Evolutionary conservation across 2,797 vertebrate genomes (phyloP).

Genomic region (Haliaeetus vocifer): DNA sequence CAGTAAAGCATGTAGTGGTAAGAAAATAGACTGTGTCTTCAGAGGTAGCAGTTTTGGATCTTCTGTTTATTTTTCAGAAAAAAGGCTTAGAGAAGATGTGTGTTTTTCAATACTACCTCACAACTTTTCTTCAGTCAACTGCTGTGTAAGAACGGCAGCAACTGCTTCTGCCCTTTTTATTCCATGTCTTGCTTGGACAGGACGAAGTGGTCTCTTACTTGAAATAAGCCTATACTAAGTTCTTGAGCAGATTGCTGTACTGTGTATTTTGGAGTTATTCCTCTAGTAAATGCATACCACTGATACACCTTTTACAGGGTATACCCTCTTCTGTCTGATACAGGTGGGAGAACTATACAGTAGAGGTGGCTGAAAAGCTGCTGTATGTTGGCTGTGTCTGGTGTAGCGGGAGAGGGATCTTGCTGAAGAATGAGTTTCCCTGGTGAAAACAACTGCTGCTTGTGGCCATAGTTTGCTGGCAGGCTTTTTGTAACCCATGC

Average conservation of each 20-base stretch:
- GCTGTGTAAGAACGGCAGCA: neutral
- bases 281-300: conserved; percentile 18
- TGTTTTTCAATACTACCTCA: too few relatives aligned
- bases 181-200: neutral
- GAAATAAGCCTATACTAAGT: neutral
- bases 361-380: neutral
- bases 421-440: neutral
- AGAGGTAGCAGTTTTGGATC: neutral
- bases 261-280: conserved; percentile 52
- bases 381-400: neutral
- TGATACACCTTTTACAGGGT: neutral
- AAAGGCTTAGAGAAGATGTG: neutral
- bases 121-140: neutral
- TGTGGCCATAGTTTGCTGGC: conserved; percentile 33
- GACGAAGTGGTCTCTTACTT: conserved; percentile 29
- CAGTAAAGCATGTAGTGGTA: neutral
- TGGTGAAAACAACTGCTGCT: conserved; percentile 12
- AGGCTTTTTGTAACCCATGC: conserved; percentile 3
- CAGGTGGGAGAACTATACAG: neutral
- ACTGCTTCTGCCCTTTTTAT: conserved; percentile 20
- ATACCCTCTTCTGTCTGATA: neutral
- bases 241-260: neutral
- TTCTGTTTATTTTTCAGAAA: conserved; percentile 7
- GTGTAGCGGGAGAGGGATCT: neutral
- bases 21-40: neutral